Percentiles rank a stretch among this genome's conserved stretches.
Conservation (phyloP, 2,888 invertebrate genomes). For the Drosophila niveifrons region DNA sequence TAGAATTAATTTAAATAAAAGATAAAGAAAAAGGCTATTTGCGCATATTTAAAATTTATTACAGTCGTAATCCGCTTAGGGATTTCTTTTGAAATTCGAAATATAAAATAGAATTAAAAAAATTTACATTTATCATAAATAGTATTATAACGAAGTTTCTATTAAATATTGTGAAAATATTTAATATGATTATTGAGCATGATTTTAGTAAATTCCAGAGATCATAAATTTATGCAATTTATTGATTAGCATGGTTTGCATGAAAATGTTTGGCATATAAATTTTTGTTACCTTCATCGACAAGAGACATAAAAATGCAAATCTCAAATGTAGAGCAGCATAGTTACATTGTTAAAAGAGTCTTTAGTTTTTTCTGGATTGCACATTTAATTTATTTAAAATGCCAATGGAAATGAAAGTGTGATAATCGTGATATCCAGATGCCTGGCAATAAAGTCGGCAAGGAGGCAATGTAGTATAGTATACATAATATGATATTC, state of each 20-base stretch:
- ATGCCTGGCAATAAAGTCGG: constrained; percentile 2
- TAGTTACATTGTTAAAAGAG: neutral
- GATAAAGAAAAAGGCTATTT: no score
- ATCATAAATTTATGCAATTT: neutral
- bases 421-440: neutral
- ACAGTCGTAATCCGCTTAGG: no score
- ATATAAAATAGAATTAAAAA: no score
- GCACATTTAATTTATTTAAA: neutral
- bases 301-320: neutral
- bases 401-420: neutral
- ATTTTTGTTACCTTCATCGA: neutral
- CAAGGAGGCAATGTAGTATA: neutral
- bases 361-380: neutral
- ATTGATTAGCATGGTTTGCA: neutral
- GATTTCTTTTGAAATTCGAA: no score
- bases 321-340: neutral
- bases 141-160: no score
- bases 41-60: no score
- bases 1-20: no score
- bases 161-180: neutral
- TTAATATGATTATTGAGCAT: neutral
- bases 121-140: no score
- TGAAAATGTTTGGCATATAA: neutral
- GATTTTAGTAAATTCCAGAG: neutral
- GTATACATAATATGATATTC: constrained; percentile 14